Percentiles rank a stretch among this genome's conserved stretches.
phyloP scores from a whole-genome alignment of 2,797 vertebrate genomes.

The Borostomias antarcticus region DNA sequence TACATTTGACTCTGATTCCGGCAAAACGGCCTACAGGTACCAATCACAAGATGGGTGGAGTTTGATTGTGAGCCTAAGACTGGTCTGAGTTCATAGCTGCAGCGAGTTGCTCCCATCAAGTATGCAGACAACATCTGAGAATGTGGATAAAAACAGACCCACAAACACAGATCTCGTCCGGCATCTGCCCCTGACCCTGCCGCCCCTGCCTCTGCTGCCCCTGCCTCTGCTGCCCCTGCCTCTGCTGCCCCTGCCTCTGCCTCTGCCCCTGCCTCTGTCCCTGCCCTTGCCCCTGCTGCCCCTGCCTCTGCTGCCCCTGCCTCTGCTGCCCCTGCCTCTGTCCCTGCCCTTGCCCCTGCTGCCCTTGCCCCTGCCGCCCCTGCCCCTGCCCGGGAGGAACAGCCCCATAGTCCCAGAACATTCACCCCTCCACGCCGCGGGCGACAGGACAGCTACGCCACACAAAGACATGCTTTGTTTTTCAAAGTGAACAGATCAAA shows the following conservation, averaged over 20 bases:
- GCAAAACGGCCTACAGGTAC: too few species aligned
- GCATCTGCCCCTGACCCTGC: slow-evolving; percentile 1
- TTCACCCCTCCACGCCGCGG: slow-evolving; percentile 1
- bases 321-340: neutral
- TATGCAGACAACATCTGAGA: slow-evolving; percentile 30
- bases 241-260: slow-evolving; percentile 12
- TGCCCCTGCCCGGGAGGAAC: slow-evolving; percentile 19
- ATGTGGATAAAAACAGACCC: slow-evolving; percentile 26
- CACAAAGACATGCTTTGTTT: too few species aligned
- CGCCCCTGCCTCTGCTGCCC: neutral
- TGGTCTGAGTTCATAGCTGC: neutral
- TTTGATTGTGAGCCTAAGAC: too few species aligned
- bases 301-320: slow-evolving; percentile 7
- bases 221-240: slow-evolving; percentile 4
- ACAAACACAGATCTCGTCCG: slow-evolving; percentile 1
- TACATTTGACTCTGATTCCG: too few species aligned
- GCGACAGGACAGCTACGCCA: neutral
- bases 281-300: too few species aligned
- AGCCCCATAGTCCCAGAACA: neutral
- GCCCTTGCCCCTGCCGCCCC: neutral
- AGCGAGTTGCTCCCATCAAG: slow-evolving; percentile 19
- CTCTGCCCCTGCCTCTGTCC: too few species aligned
- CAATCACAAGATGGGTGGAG: too few species aligned
- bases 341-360: too few species aligned
- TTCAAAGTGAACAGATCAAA: too few species aligned